Conservation (phyloP, 2,797 vertebrate genomes). For the Perodicticus potto region DNA sequence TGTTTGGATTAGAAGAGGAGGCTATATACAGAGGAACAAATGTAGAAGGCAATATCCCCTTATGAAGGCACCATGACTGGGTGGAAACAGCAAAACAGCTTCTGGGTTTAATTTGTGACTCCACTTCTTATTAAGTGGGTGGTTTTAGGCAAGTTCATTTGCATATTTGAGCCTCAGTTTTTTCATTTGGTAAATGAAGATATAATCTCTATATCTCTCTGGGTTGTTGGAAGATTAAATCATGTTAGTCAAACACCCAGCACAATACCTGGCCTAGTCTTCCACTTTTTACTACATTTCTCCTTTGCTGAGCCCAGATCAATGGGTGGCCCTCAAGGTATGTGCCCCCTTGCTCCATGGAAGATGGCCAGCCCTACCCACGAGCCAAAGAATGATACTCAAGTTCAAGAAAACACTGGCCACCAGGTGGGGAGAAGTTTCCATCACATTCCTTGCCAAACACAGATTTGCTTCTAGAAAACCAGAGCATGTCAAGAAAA, state of each 20-base stretch:
- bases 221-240: background rate
- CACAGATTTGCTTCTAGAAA: background rate
- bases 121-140: background rate
- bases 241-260: background rate
- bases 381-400: background rate
- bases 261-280: rapidly evolving
- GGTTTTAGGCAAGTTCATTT: background rate
- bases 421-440: conserved; percentile 26
- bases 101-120: background rate
- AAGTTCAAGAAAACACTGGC: background rate
- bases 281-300: background rate
- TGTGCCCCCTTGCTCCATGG: background rate
- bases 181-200: background rate
- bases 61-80: rapidly evolving
- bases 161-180: background rate
- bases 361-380: background rate
- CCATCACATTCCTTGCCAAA: conserved; percentile 44
- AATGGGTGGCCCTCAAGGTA: background rate
- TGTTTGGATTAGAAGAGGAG: background rate
- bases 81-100: background rate
- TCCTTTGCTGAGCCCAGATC: background rate
- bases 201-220: background rate
- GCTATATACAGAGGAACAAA: background rate
- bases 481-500: rapidly evolving
- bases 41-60: background rate